Evolutionary conservation across 64 coral and sea anemone genomes (phyloP), one percentile per base, ranked within the genome.

Genomic region (Hydrozoanthus tunicans): DNA sequence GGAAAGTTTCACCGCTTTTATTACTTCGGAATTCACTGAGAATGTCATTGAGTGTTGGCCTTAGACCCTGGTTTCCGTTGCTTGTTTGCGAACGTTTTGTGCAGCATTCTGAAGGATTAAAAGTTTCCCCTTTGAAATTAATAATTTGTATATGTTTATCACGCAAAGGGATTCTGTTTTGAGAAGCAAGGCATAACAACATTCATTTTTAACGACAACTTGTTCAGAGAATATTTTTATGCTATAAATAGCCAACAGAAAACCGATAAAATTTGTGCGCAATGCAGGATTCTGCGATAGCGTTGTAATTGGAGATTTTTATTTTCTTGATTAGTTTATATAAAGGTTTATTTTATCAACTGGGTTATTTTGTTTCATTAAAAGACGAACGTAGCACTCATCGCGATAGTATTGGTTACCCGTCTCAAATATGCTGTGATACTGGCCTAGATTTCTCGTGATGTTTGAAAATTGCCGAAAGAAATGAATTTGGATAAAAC

Each of bases 1-100:
- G 60, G 84, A 88, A 61, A 70, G 58, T 58, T 73, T 88, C 69
- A 62, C 25, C 84, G 51, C 17, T 88, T 88, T 88, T 88, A 88
- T 75, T 25, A 43, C 84, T 9, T 25, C 17, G 84, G 84, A 88
- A 88, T 88, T 88, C 84, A 75, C 84, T 27, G 84, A 88, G 84
- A 88, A 88, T 88, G 84, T 88, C 61, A 25, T 74, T 59, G 68
- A 88, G 84, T 56, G 25, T 12, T 74, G 84, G 70, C 69, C 70
- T 88, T 88, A 59, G 69, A 88, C 84, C 84, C 56, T 25, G n/a
- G 69, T 70, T 88, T 88, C 84, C 84, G 84, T 74, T 88, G 24
- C 13, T 59, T 88, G 60, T 88, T 88, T 88, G 54, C 51, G 20
- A 88, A 75, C 23, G 58, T 51, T 53, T 76, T 59, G 27, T 57